phyloP scores from a whole-genome alignment of 2,888 invertebrate species.

The Nomada ferruginata region DNA sequence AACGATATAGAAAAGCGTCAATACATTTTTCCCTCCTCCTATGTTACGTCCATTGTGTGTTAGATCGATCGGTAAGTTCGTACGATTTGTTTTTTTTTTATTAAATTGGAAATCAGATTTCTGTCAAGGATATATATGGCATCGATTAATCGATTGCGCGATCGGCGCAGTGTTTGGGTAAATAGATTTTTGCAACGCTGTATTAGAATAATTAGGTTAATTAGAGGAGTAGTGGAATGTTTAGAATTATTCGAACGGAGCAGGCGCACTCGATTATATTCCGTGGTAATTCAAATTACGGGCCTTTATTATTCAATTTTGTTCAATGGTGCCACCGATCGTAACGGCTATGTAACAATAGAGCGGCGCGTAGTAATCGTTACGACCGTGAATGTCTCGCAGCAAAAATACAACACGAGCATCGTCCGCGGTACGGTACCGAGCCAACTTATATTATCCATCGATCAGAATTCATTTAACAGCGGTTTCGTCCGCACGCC shows the following conservation, averaged over 20 bases:
- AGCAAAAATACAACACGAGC: conserved; percentile 34
- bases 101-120: too few relatives aligned
- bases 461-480: background rate
- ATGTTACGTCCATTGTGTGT: background rate
- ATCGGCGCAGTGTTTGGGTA: too few relatives aligned
- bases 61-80: background rate
- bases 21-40: background rate
- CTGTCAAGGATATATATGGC: background rate
- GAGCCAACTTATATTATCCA: background rate
- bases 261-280: background rate
- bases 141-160: conserved; percentile 42
- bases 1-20: conserved; percentile 18
- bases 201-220: too few relatives aligned
- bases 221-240: too few relatives aligned
- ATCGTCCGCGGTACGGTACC: background rate
- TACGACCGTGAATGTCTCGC: conserved; percentile 22
- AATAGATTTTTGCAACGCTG: too few relatives aligned
- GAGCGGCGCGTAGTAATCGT: conserved; percentile 14
- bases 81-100: too few relatives aligned
- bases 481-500: background rate
- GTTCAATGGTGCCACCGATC: conserved; percentile 44
- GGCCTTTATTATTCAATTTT: conserved; percentile 42
- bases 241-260: too few relatives aligned
- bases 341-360: conserved; percentile 27
- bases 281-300: conserved; percentile 12